phyloP scores from a whole-genome alignment of 2,113 vertebrate genomes.

The Perca schrenkii region DNA sequence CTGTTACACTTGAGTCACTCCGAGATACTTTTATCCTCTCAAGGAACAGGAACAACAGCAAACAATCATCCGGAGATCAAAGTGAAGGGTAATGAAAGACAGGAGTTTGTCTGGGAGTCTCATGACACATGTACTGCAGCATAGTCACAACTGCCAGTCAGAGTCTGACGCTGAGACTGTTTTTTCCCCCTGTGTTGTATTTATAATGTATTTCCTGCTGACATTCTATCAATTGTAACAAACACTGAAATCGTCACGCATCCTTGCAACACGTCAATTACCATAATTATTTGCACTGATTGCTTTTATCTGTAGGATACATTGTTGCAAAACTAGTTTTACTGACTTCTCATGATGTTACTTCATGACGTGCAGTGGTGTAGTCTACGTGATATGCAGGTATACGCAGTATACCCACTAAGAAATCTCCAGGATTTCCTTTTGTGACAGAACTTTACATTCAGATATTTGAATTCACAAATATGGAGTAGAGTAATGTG shows the following conservation, averaged over 20 bases:
- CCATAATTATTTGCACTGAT: background rate
- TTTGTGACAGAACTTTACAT: too few relatives aligned
- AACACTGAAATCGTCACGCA: background rate
- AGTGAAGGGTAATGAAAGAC: slow-evolving; percentile 51
- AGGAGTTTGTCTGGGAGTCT: slow-evolving; percentile 12
- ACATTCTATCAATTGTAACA: background rate
- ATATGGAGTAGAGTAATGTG: too few relatives aligned
- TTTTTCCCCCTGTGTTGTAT: background rate
- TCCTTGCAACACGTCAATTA: background rate
- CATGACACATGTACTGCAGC: slow-evolving; percentile 15
- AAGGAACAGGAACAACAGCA: slow-evolving; percentile 46
- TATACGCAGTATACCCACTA: too few relatives aligned
- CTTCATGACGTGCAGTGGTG: too few relatives aligned
- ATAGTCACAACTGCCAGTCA: slow-evolving; percentile 4
- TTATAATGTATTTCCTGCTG: background rate
- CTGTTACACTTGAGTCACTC: slow-evolving; percentile 51
- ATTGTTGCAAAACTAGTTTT: too few relatives aligned
- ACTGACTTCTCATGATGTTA: too few relatives aligned
- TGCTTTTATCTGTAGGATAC: background rate
- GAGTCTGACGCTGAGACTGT: slow-evolving; percentile 8
- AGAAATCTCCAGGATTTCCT: too few relatives aligned
- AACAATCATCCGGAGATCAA: slow-evolving; percentile 40
- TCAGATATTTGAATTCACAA: too few relatives aligned
- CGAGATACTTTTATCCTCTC: slow-evolving; percentile 41
- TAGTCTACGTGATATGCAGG: too few relatives aligned